Evolutionary conservation across 2,113 vertebrate species (phyloP).

Genomic region (Erythrolamprus reginae): DNA sequence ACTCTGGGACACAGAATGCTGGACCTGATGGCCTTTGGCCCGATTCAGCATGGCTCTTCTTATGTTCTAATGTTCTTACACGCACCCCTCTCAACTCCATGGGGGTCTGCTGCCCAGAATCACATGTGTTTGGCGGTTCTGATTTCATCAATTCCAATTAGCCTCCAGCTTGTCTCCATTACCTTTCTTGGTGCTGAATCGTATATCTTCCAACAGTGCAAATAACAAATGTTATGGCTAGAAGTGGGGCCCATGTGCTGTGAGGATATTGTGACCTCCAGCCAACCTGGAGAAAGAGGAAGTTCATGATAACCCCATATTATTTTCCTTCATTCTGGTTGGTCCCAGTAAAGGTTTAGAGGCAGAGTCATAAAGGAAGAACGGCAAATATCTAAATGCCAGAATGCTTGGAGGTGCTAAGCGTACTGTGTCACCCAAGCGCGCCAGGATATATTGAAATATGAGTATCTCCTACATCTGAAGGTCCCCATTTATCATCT

Average conservation of each 20-base stretch:
- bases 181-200: too few relatives aligned
- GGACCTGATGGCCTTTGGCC: too few relatives aligned
- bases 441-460: conserved; percentile 20
- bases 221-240: neutral
- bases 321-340: neutral
- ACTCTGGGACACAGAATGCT: too few relatives aligned
- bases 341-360: neutral
- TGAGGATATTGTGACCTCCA: neutral
- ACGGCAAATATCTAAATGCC: neutral
- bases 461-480: conserved; percentile 21
- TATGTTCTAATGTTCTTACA: too few relatives aligned
- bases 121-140: too few relatives aligned
- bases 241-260: neutral
- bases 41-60: too few relatives aligned
- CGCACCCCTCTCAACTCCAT: too few relatives aligned
- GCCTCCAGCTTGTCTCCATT: too few relatives aligned
- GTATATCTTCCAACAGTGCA: neutral
- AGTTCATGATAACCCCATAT: neutral
- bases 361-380: neutral
- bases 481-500: conserved; percentile 23
- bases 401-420: neutral
- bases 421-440: conserved; percentile 4
- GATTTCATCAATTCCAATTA: too few relatives aligned
- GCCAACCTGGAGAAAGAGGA: neutral
- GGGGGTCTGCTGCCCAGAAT: too few relatives aligned